Base-by-base conservation (phyloP, 2,797 vertebrate species). In the Sebastes hubbsi region DNA sequence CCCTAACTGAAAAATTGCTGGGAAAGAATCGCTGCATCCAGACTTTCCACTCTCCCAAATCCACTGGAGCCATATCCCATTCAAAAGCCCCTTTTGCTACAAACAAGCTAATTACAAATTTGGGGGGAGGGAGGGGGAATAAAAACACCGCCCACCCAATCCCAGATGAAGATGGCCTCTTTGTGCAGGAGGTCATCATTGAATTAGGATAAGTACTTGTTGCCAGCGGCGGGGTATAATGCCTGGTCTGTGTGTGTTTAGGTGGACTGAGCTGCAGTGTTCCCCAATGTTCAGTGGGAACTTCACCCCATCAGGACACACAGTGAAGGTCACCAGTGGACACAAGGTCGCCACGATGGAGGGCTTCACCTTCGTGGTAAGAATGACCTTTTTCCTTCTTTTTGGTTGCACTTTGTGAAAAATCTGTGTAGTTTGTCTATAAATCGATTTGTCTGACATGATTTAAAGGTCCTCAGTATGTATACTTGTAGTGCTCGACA, bases 281-380 rank as follows among this genome's bases (percentile, higher is more conserved):
- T 85, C 86, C 75, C 93, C 94, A 0, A 68, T 81, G 24, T 86
- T 90, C 79, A 91, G 56, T 89, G 93, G 94, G 90, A 94, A 94
- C 89, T 94, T 81, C 78, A 93, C 96, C 56, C 89, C 88, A 29
- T 94, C 96, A 69, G 97, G 97, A 88, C 84, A 94, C 80, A 93
- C 94, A 16, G 95, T 97, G 88, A 96, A 90, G 88, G 94, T 99
- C 88, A 97, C 95, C 81, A 97, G 96, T 73, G 96, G 95, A 69
- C 94, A 93, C 80, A 95, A 94, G 70, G 88, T 92, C 22, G 89
- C 93, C 70, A 89, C 93, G 71, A 96, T 95, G 81, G 95, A 84
- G 34, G 94, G 94, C 18, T 99, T 99, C 92, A 97, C 96, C 0
- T 99, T 97, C 0, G 97, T 99, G 96, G 98, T 99, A 95, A 97